Evolutionary conservation across 2,888 invertebrate genomes (phyloP), one percentile per base, ranked within the genome.

Genomic region (Orthosia cruda): DNA sequence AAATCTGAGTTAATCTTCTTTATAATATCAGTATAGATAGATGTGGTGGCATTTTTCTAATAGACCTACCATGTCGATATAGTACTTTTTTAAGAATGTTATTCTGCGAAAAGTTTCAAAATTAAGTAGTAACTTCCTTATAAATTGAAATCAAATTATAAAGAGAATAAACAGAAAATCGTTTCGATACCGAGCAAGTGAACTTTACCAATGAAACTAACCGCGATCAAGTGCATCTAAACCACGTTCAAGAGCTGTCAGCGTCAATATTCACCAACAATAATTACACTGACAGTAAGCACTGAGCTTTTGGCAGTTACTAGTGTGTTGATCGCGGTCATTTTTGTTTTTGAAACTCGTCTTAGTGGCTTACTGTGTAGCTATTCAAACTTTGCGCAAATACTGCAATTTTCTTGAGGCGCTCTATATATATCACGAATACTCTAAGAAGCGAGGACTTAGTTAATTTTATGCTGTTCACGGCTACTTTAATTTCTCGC

Each of bases 391-490:
- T 32, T 45, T 61, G 9, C 16, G 18, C 26, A 4, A 49, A 58
- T 32, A 16, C 20, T n/a, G n/a, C 57, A 58, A 26, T 49, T 52
- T 82, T 65, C 59, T 1, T n/a, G 12, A 54, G 12, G 69, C 65
- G 73, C 80, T 81, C 84, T 83, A 64, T 58, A 63, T 62, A 63
- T 84, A 67, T 80, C 64, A 40, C 77, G 45, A 82, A 59, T 66
- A 80, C 80, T 71, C 71, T 15, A 66, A 70, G 83, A 77, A 80
- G 26, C 67, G 85, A 88, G 89, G 94, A 91, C 94, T 95, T 93
- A 93, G 93, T 95, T 95, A 96, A 95, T 96, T 94, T 95, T 94
- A 95, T 95, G 94, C 95, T 91, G 92, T 94, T 95, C 95, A 95
- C 95, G 95, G 94, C 91, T 93, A 94, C 94, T 95, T 96, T 94